A percentile compares a stretch with the other conserved stretches of the same genome.
Conservation (phyloP, 1,140 invertebrate genomes). For the Chelonus insularis region DNA sequence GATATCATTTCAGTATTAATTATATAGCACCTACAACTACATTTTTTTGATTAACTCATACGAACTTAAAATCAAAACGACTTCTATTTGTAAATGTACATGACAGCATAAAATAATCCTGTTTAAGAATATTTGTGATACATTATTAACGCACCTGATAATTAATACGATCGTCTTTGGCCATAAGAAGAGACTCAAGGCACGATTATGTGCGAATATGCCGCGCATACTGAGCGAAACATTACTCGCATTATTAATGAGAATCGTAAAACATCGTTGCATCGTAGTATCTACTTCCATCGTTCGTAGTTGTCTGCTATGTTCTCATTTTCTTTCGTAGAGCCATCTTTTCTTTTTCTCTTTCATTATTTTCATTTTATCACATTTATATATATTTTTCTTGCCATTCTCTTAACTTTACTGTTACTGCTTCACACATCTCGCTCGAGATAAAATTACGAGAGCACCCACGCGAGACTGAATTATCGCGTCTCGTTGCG, state of each 20-base stretch:
- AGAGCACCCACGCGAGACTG: slow-evolving; percentile 20
- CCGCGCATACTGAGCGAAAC: slow-evolving; percentile 41
- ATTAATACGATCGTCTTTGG: slow-evolving; percentile 16
- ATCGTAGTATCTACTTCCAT: slow-evolving; percentile 31
- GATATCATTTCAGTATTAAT: too few relatives aligned
- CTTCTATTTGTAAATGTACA: too few relatives aligned
- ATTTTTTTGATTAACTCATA: too few relatives aligned
- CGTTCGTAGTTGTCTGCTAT: slow-evolving; percentile 23
- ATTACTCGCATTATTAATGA: slow-evolving; percentile 46
- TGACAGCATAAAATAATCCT: too few relatives aligned
- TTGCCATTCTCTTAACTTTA: not conserved
- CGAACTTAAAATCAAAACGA: too few relatives aligned
- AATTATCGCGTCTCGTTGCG: slow-evolving; percentile 17
- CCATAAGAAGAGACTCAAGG: not conserved
- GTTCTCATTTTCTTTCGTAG: not conserved
- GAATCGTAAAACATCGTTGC: slow-evolving; percentile 44
- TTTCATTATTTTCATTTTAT: not conserved
- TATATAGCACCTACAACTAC: too few relatives aligned
- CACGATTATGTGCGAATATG: slow-evolving; percentile 29
- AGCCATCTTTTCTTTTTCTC: not conserved
- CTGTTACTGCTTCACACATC: not conserved
- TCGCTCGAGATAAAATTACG: slow-evolving; percentile 36
- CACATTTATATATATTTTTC: not conserved
- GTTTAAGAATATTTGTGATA: not conserved
- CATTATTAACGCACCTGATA: slow-evolving; percentile 7